Conservation (phyloP, 30 jellyfish, hydroid and myxozoan species). For the Cassiopea andromeda region DNA sequence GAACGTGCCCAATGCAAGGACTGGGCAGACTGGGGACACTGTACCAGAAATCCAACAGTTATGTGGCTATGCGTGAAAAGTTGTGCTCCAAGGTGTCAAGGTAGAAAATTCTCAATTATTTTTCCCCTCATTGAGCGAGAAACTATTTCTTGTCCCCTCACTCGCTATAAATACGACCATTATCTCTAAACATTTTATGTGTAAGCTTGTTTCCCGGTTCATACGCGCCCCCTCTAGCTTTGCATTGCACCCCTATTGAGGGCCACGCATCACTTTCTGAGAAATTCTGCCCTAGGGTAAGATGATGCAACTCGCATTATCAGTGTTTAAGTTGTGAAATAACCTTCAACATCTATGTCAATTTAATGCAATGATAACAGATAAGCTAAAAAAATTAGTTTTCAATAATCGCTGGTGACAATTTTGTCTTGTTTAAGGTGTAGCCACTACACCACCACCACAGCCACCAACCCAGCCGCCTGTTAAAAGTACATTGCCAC, state of each 20-base stretch:
- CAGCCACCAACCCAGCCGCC: conserved; percentile 72
- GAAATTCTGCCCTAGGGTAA: no score
- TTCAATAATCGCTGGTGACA: conserved; percentile 21
- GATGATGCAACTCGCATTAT: no score
- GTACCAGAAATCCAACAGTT: conserved; percentile 81
- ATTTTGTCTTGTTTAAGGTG: conserved; percentile 12
- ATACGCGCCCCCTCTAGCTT: no score
- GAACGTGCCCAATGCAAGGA: conserved; percentile 64
- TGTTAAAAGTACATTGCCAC: conserved; percentile 35
- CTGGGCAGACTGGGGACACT: conserved; percentile 89
- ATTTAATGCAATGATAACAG: no score
- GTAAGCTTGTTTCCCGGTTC: no score
- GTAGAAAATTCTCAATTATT: conserved; percentile 26
- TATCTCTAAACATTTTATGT: no score
- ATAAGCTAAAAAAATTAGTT: background rate
- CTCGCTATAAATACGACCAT: no score
- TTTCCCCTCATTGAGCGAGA: background rate
- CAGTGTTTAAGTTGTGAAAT: no score
- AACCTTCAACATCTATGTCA: no score
- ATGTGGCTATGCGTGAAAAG: conserved; percentile 72
- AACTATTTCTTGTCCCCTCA: no score
- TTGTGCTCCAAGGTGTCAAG: conserved; percentile 81
- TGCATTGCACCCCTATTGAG: no score
- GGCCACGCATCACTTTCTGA: no score
- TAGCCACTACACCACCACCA: conserved; percentile 55